phyloP scores from a whole-genome alignment of 2,113 vertebrate genomes.

The Rhodinocichla rosea region DNA sequence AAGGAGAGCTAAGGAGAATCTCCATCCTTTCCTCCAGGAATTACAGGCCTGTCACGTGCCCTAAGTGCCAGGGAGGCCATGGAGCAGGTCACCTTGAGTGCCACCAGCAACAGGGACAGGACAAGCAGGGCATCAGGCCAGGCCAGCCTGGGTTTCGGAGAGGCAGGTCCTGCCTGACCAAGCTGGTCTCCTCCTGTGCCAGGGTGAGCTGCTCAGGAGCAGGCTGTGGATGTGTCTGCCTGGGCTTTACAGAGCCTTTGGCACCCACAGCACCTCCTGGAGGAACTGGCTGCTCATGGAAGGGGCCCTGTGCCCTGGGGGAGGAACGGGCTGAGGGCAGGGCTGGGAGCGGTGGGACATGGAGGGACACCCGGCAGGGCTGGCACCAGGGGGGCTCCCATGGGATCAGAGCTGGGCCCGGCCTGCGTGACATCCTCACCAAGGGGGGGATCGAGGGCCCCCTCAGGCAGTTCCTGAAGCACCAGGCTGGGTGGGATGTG shows the following conservation, averaged over 20 bases:
- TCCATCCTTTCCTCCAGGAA: background rate
- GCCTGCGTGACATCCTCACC: too few species aligned
- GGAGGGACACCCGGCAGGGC: background rate
- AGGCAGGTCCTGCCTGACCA: background rate
- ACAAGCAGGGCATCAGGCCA: background rate
- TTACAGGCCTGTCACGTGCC: background rate
- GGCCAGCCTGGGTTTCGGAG: background rate
- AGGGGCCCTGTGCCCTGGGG: background rate
- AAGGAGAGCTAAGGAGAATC: background rate
- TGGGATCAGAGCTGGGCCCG: background rate
- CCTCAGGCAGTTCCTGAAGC: background rate
- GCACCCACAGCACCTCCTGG: background rate
- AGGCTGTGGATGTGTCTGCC: background rate
- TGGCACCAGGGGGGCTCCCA: background rate
- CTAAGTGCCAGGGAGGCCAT: background rate
- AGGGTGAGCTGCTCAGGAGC: too few species aligned
- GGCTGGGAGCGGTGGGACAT: background rate
- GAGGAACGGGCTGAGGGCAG: background rate
- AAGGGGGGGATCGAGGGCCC: background rate
- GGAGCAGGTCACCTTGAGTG: background rate
- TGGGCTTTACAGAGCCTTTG: background rate
- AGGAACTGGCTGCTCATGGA: background rate
- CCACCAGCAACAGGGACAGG: background rate
- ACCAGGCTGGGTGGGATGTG: background rate
- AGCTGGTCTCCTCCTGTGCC: background rate